Percentiles rank a stretch among this genome's conserved stretches.
Evolutionary conservation across 2,888 invertebrate species (phyloP).

Genomic region (Byasa hedistus): DNA sequence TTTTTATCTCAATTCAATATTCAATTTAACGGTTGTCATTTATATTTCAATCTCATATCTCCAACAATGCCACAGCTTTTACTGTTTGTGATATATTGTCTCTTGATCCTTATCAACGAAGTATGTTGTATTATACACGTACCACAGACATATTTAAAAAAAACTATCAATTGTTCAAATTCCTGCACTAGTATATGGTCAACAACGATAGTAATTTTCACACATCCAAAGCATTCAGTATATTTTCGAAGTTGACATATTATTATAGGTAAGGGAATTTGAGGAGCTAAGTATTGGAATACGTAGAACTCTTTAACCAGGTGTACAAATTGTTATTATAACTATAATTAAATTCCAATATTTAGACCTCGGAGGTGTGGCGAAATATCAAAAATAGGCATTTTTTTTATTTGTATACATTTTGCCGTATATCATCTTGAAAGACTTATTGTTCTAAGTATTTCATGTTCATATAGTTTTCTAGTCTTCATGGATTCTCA

Average conservation of each 20-base stretch:
- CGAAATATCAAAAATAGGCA: slow-evolving; percentile 66
- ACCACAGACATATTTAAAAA: slow-evolving; percentile 51
- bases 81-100: slow-evolving; percentile 73
- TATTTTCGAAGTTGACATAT: slow-evolving; percentile 49
- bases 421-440: slow-evolving; percentile 73
- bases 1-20: slow-evolving; percentile 54
- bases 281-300: slow-evolving; percentile 73
- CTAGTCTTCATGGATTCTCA: slow-evolving; percentile 78
- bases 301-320: slow-evolving; percentile 66
- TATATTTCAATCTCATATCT: slow-evolving; percentile 58
- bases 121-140: slow-evolving; percentile 68
- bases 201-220: slow-evolving; percentile 53
- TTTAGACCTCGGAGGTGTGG: slow-evolving; percentile 67
- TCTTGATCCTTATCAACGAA: slow-evolving; percentile 74
- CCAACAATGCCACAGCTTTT: slow-evolving; percentile 40
- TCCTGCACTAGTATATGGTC: neutral
- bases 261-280: slow-evolving; percentile 51
- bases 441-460: slow-evolving; percentile 79
- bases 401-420: slow-evolving; percentile 69
- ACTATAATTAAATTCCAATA: slow-evolving; percentile 75
- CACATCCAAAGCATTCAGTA: slow-evolving; percentile 52
- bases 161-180: slow-evolving; percentile 10
- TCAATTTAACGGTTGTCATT: slow-evolving; percentile 54
- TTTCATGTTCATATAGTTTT: slow-evolving; percentile 79
- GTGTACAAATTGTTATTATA: slow-evolving; percentile 75